Percentiles rank a stretch among this genome's conserved stretches.
These are phyloP conservation scores for Pedicia rivosa DNA, from an alignment of 2,888 invertebrate species.

Conservation along the genomic window DNA sequence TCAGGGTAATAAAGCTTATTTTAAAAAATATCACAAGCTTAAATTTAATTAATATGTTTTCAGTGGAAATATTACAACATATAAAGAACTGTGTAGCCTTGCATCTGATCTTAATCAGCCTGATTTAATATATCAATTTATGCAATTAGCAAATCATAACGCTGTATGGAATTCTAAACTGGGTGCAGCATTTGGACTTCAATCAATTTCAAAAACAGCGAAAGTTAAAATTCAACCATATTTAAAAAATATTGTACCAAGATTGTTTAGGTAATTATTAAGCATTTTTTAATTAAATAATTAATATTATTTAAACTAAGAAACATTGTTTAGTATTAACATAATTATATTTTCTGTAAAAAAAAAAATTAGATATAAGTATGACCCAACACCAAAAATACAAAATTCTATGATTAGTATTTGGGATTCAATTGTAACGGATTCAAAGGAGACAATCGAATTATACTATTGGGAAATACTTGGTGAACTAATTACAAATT, in stretches of 20 bases:
- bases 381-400: conserved; percentile 83
- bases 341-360: too few relatives aligned
- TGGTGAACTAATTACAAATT: conserved; percentile 59
- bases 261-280: conserved; percentile 45
- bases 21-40: not conserved
- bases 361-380: conserved; percentile 51
- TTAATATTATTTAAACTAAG: too few relatives aligned
- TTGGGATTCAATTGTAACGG: conserved; percentile 80
- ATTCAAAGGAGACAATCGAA: conserved; percentile 63
- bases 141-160: conserved; percentile 91
- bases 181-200: conserved; percentile 88
- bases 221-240: conserved; percentile 69
- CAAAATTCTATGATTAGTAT: conserved; percentile 89
- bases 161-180: conserved; percentile 82
- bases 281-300: too few relatives aligned
- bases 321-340: too few relatives aligned
- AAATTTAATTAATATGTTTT: conserved; percentile 17
- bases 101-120: conserved; percentile 92
- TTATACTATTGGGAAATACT: conserved; percentile 34
- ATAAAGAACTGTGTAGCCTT: conserved; percentile 84
- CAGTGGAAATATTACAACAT: conserved; percentile 79
- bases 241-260: conserved; percentile 72
- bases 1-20: conserved; percentile 46
- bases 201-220: conserved; percentile 69
- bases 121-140: conserved; percentile 87